A percentile compares a stretch with the other conserved stretches of the same genome.
Evolutionary conservation across 2,797 vertebrate genomes (phyloP).

Genomic region (Delichon dasypus): DNA sequence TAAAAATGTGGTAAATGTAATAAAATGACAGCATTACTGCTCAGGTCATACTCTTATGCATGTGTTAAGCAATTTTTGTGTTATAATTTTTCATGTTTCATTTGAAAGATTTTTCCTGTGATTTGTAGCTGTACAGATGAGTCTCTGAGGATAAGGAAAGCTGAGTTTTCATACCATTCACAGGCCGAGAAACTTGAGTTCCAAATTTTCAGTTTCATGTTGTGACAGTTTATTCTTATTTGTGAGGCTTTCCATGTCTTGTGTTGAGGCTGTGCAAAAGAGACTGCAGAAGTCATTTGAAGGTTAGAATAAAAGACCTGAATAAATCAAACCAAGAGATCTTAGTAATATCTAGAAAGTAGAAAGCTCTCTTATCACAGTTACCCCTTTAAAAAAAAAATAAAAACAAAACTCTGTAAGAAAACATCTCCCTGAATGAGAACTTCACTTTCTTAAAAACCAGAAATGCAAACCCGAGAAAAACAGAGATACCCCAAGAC

Average conservation of each 20-base stretch:
- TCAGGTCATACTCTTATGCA: not conserved
- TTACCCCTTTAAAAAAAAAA: not conserved
- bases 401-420: not conserved
- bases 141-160: not conserved
- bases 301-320: not conserved
- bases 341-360: not conserved
- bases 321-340: slow-evolving; percentile 11
- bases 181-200: not conserved
- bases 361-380: not conserved
- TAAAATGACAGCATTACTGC: not conserved
- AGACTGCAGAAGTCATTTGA: not conserved
- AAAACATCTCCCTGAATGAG: not conserved
- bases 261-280: not conserved
- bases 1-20: not conserved
- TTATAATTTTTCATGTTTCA: slow-evolving; percentile 2
- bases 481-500: not conserved
- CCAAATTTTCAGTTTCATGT: slow-evolving; percentile 14
- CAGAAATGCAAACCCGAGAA: not conserved
- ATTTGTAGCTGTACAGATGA: slow-evolving; percentile 2
- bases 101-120: not conserved
- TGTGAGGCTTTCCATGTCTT: slow-evolving; percentile 3
- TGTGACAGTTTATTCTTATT: not conserved
- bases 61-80: slow-evolving; percentile 34
- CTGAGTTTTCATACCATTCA: not conserved
- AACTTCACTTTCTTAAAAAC: not conserved